Conservation (phyloP, 2,888 invertebrate genomes). For the Pachliopta kotzebuea region DNA sequence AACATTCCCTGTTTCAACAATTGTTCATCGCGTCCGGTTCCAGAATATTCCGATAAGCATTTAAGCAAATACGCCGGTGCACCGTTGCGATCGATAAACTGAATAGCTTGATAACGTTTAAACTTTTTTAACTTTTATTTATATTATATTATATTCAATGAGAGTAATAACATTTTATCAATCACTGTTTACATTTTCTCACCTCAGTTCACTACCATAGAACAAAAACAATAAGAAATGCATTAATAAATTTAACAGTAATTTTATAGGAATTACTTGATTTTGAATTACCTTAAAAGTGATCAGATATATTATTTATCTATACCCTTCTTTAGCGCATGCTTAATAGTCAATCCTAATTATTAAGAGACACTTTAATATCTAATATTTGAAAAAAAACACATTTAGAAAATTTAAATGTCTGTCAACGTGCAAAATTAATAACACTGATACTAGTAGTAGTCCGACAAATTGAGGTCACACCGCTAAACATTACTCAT, state of each 20-base stretch:
- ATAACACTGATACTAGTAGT: slow-evolving; percentile 7
- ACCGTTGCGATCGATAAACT: slow-evolving; percentile 1
- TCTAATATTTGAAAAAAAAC: not conserved
- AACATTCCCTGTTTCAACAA: slow-evolving; percentile 7
- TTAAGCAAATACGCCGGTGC: slow-evolving; percentile 6
- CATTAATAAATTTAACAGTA: too few relatives aligned
- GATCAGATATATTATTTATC: too few relatives aligned
- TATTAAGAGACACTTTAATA: not conserved
- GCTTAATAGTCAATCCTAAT: not conserved
- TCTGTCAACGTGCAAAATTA: slow-evolving; percentile 6
- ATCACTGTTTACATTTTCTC: not conserved
- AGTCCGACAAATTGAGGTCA: slow-evolving; percentile 18
- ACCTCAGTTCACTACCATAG: not conserved
- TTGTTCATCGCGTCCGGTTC: not conserved
- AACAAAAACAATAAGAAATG: too few relatives aligned
- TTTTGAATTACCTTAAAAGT: too few relatives aligned
- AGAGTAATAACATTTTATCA: not conserved
- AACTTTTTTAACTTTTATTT: not conserved
- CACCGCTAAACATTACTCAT: slow-evolving; percentile 17
- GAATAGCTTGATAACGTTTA: not conserved
- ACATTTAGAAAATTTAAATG: not conserved
- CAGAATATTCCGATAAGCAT: slow-evolving; percentile 13
- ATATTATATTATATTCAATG: not conserved
- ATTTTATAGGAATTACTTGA: too few relatives aligned
- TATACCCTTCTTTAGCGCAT: too few relatives aligned